These are phyloP conservation scores for Drosophila dunni DNA, from an alignment of 1,140 invertebrate genomes.

Conservation along the genomic window DNA sequence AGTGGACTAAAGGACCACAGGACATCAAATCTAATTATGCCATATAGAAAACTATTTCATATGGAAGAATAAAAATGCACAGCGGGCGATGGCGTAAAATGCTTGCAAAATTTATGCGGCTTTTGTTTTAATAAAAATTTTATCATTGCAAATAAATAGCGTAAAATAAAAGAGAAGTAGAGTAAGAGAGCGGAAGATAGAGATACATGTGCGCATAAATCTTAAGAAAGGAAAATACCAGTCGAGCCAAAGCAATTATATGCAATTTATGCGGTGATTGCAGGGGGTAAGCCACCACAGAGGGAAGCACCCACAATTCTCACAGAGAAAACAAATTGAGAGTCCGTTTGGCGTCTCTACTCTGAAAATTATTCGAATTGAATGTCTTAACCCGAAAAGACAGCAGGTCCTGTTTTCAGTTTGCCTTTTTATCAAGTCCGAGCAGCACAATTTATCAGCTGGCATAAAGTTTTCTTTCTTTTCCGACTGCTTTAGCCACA, in stretches of 20 bases:
- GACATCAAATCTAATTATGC: constrained; percentile 80
- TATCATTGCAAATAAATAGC: constrained; percentile 74
- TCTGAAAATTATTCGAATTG: constrained; percentile 73
- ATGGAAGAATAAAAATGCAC: constrained; percentile 41
- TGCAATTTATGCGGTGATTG: constrained; percentile 74
- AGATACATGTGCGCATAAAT: constrained; percentile 66
- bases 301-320: background rate
- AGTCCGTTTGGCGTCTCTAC: constrained; percentile 19
- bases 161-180: constrained; percentile 7
- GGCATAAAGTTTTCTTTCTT: constrained; percentile 73
- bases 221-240: constrained; percentile 29
- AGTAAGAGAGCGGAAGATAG: constrained; percentile 16
- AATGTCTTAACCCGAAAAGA: constrained; percentile 64
- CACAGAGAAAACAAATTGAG: constrained; percentile 44
- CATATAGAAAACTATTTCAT: constrained; percentile 49
- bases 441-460: constrained; percentile 78
- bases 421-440: constrained; percentile 75
- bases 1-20: constrained; percentile 48
- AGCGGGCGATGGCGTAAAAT: constrained; percentile 47
- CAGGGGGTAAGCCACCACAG: constrained; percentile 9
- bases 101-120: constrained; percentile 70
- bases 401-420: background rate
- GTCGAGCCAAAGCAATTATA: constrained; percentile 71
- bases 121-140: constrained; percentile 82
- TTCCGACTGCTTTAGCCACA: constrained; percentile 4